Base-by-base conservation (phyloP, 2,888 invertebrate genomes). In the Clivina fossor region DNA sequence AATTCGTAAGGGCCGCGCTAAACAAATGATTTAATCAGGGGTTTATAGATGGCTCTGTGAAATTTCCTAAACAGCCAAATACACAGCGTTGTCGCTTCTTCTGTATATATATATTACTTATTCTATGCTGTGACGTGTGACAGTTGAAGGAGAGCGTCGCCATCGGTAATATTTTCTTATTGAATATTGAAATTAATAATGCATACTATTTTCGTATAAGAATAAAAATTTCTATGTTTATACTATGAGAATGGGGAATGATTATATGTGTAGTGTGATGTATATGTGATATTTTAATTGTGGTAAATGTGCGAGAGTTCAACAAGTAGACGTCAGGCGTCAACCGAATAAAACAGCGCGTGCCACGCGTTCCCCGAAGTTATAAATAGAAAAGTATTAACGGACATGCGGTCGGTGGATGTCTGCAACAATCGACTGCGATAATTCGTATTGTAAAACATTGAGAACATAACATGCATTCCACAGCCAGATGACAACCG, bases 341-440 rank as follows among this genome's bases (percentile, higher is more conserved):
- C 33, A 24, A 61, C 56, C 18, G 62, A 58, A n/a, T 63, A 57
- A 20, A 38, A 35, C 11, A 56, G 58, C 32, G 59, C 62, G 46
- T 46, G 56, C 41, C 54, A 58, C 32, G 59, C 60, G 50, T 56
- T 59, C 19, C n/a, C n/a, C 59, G 33, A 58, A 58, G 5, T 55
- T 57, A 54, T 58, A 62, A 47, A 61, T 64, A 48, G 64, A 26
- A 37, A 38, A 38, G 44, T 51, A 35, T 49, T 54, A n/a, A 43
- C 51, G 46, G 50, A 38, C 28, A 57, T 46, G 48, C 13, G 40
- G 9, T 15, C 40, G 28, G 28, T 44, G 46, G 22, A 49, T 50
- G 40, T 55, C 49, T 37, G 49, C 49, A 58, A 54, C 48, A 54
- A 58, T 54, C 28, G 37, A 30, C 28, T 37, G 22, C 47, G 54